Conservation (phyloP, 2,113 vertebrate genomes). For the Lutjanus erythropterus region DNA sequence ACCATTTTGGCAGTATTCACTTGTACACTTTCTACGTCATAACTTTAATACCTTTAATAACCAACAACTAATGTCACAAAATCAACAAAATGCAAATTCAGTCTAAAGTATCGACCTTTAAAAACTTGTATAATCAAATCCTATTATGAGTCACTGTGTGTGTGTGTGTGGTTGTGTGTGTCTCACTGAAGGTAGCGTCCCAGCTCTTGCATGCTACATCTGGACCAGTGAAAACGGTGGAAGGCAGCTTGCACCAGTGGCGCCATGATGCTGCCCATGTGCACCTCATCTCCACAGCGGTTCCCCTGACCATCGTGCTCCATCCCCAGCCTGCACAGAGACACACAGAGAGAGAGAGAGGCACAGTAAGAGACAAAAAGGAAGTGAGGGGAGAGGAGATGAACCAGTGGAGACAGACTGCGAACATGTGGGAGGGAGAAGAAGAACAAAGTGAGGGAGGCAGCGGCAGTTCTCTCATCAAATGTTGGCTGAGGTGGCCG, state of each 20-base stretch:
- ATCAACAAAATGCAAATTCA: background rate
- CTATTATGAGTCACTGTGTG: too few relatives aligned
- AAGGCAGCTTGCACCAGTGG: constrained; percentile 97
- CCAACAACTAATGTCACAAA: background rate
- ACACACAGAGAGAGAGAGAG: background rate
- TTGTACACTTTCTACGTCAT: background rate
- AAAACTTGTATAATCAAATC: background rate
- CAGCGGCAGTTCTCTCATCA: constrained; percentile 28
- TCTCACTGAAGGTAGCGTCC: constrained; percentile 96
- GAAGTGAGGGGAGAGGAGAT: constrained; percentile 5
- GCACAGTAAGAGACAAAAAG: background rate
- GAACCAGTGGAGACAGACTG: constrained; percentile 41
- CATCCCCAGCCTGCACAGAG: constrained; percentile 91
- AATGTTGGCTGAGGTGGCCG: constrained; percentile 21
- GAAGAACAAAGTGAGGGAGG: constrained; percentile 23
- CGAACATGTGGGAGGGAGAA: constrained; percentile 39
- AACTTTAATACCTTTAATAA: background rate
- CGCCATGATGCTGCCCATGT: constrained; percentile 99
- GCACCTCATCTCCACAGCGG: constrained; percentile 96
- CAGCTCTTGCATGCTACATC: constrained; percentile 98
- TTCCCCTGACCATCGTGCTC: constrained; percentile 98
- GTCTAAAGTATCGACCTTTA: background rate
- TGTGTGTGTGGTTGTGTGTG: constrained; percentile 18
- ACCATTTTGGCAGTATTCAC: background rate
- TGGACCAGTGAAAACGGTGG: constrained; percentile 98